Conservation (phyloP, 2,888 invertebrate genomes). For the Escarpia spicata region DNA sequence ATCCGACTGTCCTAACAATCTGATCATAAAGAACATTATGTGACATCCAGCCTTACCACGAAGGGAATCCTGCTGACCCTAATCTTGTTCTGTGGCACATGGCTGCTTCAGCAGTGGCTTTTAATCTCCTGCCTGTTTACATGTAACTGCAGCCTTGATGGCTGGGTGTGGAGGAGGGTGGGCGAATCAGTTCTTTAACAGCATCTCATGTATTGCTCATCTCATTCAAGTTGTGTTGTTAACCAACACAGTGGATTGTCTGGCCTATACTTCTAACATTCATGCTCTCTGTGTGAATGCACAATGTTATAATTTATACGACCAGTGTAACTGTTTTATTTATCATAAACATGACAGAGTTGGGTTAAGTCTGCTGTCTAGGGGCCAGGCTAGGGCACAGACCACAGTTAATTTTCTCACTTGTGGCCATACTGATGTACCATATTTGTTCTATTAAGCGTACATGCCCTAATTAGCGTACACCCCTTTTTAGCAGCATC, state of each 20-base stretch:
- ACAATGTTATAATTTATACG: no score
- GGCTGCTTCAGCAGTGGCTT: neutral
- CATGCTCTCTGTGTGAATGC: no score
- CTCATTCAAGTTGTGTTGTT: neutral
- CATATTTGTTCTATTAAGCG: no score
- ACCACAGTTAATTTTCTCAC: no score
- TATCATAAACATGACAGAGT: no score
- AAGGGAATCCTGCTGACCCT: neutral
- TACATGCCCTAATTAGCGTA: no score
- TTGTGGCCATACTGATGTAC: no score
- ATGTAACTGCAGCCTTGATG: neutral
- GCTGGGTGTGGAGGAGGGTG: neutral
- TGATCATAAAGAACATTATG: neutral
- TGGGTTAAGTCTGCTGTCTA: no score
- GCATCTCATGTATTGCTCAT: neutral
- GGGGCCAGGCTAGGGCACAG: no score
- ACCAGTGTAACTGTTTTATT: no score
- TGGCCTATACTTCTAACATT: neutral
- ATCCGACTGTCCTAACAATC: neutral
- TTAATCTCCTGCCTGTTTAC: conserved; percentile 5
- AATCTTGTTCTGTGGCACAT: neutral
- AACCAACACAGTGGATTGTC: neutral
- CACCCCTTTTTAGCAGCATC: no score
- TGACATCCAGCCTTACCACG: neutral
- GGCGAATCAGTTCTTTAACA: neutral